Evolutionary conservation across 2,113 vertebrate genomes (phyloP).

Genomic region (Acrocephalus kingi): DNA sequence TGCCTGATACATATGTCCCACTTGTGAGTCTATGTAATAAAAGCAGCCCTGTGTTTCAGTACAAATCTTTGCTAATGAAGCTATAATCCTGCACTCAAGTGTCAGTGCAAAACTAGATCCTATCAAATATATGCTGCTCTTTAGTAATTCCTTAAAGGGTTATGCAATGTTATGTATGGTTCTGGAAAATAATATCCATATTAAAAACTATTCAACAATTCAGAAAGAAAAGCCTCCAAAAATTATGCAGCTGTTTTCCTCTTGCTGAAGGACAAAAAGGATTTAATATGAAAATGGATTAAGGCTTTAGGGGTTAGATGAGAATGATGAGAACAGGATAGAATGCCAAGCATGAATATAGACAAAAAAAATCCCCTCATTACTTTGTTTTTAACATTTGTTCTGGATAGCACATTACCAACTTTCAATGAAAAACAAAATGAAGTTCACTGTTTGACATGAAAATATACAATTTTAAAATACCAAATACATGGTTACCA

Average conservation of each 20-base stretch:
- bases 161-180: not conserved
- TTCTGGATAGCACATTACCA: not conserved
- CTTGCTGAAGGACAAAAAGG: constrained; percentile 52
- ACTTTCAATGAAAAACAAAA: not conserved
- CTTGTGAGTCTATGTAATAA: not conserved
- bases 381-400: not conserved
- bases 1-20: not conserved
- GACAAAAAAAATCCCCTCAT: not conserved
- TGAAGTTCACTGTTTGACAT: not conserved
- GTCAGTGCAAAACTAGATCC: not conserved
- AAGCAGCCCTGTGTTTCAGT: not conserved
- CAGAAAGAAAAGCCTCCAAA: constrained; percentile 12
- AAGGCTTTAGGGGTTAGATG: constrained; percentile 37
- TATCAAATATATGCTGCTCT: not conserved
- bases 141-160: not conserved
- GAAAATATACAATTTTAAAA: not conserved
- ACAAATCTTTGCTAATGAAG: constrained; percentile 36
- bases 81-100: not conserved
- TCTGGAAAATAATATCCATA: constrained; percentile 26
- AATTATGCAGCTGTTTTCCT: constrained; percentile 21
- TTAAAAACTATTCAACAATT: constrained; percentile 48
- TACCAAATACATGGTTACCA: not conserved
- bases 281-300: constrained; percentile 62
- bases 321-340: constrained; percentile 39
- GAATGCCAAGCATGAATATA: not conserved